Percentiles rank a stretch among this genome's conserved stretches.
Conservation (phyloP, 2,888 invertebrate genomes). For the Xylota segnis region DNA sequence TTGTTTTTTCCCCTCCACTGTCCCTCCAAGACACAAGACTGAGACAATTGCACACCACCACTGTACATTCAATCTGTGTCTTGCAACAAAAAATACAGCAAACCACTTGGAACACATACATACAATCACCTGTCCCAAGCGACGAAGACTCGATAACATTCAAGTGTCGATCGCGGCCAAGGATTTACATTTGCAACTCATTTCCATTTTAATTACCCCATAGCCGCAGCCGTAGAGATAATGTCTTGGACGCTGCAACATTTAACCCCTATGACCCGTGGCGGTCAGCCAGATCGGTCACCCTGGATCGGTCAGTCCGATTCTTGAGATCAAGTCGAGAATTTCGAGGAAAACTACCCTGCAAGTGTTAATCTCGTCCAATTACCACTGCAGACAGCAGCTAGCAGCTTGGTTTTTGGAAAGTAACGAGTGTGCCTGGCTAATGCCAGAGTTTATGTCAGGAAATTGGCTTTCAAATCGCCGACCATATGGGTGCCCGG, state of each 20-base stretch:
- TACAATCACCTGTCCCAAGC: constrained; percentile 59
- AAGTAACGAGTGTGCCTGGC: neutral
- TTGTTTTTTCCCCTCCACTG: constrained; percentile 41
- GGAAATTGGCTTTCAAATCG: constrained; percentile 39
- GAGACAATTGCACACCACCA: constrained; percentile 42
- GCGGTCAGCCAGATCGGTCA: constrained; percentile 41
- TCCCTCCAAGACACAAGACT: neutral
- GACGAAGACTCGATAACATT: constrained; percentile 72
- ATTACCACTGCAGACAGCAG: neutral
- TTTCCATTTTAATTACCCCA: constrained; percentile 74
- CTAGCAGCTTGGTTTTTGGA: constrained; percentile 1
- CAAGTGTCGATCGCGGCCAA: constrained; percentile 74
- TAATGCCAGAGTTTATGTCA: constrained; percentile 2
- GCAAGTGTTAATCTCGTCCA: constrained; percentile 10
- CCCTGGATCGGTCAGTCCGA: constrained; percentile 10
- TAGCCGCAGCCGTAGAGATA: constrained; percentile 42
- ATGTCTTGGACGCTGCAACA: constrained; percentile 50
- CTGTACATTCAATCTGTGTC: constrained; percentile 19
- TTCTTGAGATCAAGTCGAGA: constrained; percentile 19
- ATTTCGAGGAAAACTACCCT: neutral
- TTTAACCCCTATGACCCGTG: constrained; percentile 65
- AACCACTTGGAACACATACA: constrained; percentile 48
- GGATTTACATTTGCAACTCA: constrained; percentile 72
- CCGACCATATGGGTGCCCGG: neutral
- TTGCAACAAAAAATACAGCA: constrained; percentile 29